phyloP scores from a whole-genome alignment of 2,113 vertebrate species.

The Pao palembangensis region DNA sequence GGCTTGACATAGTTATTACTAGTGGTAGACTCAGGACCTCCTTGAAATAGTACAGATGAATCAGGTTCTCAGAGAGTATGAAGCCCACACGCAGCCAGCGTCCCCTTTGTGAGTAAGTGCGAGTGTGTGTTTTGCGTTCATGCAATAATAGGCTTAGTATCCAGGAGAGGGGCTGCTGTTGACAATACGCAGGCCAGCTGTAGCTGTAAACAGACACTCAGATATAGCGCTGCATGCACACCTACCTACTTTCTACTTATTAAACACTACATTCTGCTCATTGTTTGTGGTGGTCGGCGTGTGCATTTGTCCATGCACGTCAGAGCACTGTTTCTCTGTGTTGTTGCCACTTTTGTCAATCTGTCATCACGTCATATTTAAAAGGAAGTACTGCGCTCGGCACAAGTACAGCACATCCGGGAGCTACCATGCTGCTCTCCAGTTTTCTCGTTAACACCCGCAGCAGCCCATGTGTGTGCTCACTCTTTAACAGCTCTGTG shows the following conservation, averaged over 20 bases:
- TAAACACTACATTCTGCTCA: too few relatives aligned
- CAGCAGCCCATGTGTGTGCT: conserved; percentile 7
- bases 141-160: conserved; percentile 62
- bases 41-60: conserved; percentile 55
- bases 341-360: conserved; percentile 36
- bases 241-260: conserved; percentile 44
- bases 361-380: conserved; percentile 43
- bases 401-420: conserved; percentile 25
- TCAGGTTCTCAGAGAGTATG: conserved; percentile 38
- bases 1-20: conserved; percentile 44
- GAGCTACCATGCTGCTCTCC: conserved; percentile 37
- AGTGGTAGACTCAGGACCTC: conserved; percentile 25
- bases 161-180: conserved; percentile 59
- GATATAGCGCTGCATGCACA: conserved; percentile 31
- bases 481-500: conserved; percentile 24
- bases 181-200: conserved; percentile 62
- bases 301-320: conserved; percentile 4
- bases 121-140: conserved; percentile 47
- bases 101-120: conserved; percentile 10
- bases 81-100: conserved; percentile 53
- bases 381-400: not conserved
- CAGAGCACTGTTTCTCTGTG: conserved; percentile 16
- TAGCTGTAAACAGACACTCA: conserved; percentile 5
- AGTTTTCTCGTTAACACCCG: conserved; percentile 39
- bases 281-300: not conserved